Base-by-base conservation (phyloP, 2,113 vertebrate genomes). In the Vulpes vulpes region DNA sequence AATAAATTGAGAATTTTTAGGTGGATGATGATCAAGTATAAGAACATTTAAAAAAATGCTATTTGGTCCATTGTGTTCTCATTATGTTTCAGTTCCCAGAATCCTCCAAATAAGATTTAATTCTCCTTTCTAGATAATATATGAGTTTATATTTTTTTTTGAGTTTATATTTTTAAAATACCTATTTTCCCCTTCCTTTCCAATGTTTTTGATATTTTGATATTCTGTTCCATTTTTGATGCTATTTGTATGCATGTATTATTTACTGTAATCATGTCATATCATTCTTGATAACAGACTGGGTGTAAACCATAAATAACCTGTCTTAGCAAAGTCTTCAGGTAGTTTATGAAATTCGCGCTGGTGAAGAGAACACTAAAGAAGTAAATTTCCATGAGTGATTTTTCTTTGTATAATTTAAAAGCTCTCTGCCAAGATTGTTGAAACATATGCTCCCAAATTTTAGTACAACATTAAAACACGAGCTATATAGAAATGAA, bases 391-490 rank as follows among this genome's bases (percentile, higher is more conserved):
- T 84, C 65, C 15, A 4, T 64, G 14, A 71, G 11, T 80, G 14
- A n/a, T 76, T 95, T 92, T 83, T 93, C 27, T 73, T 96, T 94
- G 74, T 80, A 32, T 38, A 93, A 87, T 91, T 95, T 86, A 57
- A 93, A 93, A 96, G 5, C 23, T 91, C 32, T 91, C 49, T 59
- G 12, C 11, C 59, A 94, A 71, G 32, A 71, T 51, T 87, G 57
- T 76, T 91, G 38, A 96, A 69, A 82, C 43, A 89, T 57, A 80
- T 59, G 30, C 19, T 86, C 11, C 30, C 30, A 35, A 76, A 81
- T 67, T 84, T 67, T 71, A n/a, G 90, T 43, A 89, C 16, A 76
- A 35, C 53, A 64, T 51, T 62, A 80, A 84, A 87, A 91, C 17
- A 55, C 16, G 87, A 86, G 64, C 5, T 59, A 74, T 76, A 38